Percentiles rank a stretch among this genome's conserved stretches.
Conservation (phyloP, 2,113 vertebrate genomes). For the Mus spicilegus region DNA sequence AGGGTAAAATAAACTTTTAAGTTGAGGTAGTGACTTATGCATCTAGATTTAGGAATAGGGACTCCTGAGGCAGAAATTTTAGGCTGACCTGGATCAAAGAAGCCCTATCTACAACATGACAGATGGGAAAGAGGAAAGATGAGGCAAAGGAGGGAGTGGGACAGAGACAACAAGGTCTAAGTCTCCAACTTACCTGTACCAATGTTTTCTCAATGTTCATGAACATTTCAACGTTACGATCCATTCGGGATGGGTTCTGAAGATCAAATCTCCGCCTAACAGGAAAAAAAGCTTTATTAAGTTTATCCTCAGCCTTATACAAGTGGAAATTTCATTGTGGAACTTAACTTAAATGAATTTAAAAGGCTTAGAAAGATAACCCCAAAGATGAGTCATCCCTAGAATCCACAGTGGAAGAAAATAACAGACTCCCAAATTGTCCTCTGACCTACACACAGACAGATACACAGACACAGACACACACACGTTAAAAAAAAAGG, state of each 20-base stretch:
- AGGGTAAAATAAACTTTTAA: not conserved
- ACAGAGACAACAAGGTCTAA: not conserved
- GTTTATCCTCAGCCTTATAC: not conserved
- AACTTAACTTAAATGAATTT: not conserved
- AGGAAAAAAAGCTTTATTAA: not conserved
- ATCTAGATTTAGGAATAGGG: not conserved
- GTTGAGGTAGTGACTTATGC: no score
- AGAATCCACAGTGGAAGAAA: not conserved
- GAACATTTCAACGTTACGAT: slow-evolving; percentile 99
- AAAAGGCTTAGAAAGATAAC: not conserved
- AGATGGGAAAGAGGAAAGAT: not conserved
- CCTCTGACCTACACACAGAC: not conserved
- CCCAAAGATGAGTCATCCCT: no score
- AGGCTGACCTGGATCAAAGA: no score
- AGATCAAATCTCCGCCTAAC: slow-evolving; percentile 96
- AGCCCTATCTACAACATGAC: not conserved
- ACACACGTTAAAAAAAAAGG: not conserved
- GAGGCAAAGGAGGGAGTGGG: no score
- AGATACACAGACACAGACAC: not conserved
- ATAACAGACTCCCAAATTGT: not conserved
- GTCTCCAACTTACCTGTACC: slow-evolving; percentile 90
- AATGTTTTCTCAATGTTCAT: slow-evolving; percentile 98
- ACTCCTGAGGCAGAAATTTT: not conserved
- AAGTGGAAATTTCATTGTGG: not conserved
- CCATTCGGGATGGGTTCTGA: slow-evolving; percentile 98